phyloP scores from a whole-genome alignment of 1,140 invertebrate genomes.

The Aphidius ervi region DNA sequence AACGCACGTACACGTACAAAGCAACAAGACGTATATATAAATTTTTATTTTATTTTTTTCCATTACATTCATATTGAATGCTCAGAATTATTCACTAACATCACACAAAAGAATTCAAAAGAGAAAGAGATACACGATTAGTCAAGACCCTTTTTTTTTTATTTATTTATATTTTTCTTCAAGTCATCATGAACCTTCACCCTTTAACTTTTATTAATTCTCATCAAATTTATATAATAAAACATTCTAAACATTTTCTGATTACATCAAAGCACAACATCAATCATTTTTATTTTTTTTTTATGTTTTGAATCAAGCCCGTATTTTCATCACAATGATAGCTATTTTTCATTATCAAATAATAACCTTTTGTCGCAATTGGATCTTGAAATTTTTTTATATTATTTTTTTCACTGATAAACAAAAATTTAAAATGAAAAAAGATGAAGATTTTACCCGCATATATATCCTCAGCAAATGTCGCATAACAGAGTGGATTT shows the following conservation, averaged over 20 bases:
- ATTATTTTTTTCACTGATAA: too few relatives aligned
- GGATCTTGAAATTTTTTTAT: too few relatives aligned
- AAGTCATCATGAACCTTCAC: background rate
- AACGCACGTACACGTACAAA: conserved; percentile 1
- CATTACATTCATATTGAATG: background rate
- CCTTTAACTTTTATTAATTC: too few relatives aligned
- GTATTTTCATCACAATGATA: too few relatives aligned
- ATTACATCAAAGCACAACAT: conserved; percentile 6
- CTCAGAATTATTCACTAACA: background rate
- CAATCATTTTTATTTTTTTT: conserved; percentile 2
- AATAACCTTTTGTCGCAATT: too few relatives aligned
- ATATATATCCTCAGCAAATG: too few relatives aligned
- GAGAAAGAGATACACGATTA: background rate
- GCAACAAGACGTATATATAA: background rate
- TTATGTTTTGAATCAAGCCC: too few relatives aligned
- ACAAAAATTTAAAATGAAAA: too few relatives aligned
- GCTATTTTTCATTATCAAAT: too few relatives aligned
- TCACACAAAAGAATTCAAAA: background rate
- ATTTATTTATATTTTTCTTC: background rate
- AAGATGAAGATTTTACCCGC: too few relatives aligned
- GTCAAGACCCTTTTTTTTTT: background rate
- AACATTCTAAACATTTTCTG: too few relatives aligned
- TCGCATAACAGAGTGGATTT: background rate
- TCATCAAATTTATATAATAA: too few relatives aligned
- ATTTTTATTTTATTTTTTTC: conserved; percentile 7